These are phyloP conservation scores for Xiphophorus maculatus DNA, from an alignment of 2,113 vertebrate genomes.

Conservation along the genomic window DNA sequence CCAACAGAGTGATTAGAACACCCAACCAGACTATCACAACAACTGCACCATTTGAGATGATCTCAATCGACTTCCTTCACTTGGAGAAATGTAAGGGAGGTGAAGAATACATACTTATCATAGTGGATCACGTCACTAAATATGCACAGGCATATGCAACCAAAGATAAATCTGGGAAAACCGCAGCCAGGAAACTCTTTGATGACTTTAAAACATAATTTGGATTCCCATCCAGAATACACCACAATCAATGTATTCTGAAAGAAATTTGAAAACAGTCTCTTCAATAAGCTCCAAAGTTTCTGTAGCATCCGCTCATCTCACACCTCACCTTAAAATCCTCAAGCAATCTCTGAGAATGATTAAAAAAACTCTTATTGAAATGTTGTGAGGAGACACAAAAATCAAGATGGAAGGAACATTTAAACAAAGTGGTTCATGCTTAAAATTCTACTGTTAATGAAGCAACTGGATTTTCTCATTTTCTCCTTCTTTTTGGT, in stretches of 20 bases:
- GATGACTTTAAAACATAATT: no score
- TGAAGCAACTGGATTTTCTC: slow-evolving; percentile 36
- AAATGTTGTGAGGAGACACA: slow-evolving; percentile 3
- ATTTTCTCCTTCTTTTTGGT: slow-evolving; percentile 39
- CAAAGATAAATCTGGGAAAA: no score
- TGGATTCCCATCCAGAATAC: slow-evolving; percentile 16
- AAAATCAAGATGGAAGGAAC: slow-evolving; percentile 44
- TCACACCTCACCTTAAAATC: slow-evolving; percentile 24
- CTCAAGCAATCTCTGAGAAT: slow-evolving; percentile 10
- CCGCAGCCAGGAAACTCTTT: no score
- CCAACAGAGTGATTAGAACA: no score
- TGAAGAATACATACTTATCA: no score
- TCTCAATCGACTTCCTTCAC: no score
- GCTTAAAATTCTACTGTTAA: slow-evolving; percentile 38
- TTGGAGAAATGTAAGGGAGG: no score
- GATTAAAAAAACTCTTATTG: slow-evolving; percentile 9
- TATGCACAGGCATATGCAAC: no score
- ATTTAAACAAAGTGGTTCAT: slow-evolving; percentile 44
- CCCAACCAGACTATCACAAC: no score
- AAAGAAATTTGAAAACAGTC: slow-evolving; percentile 26
- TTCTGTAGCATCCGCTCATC: slow-evolving; percentile 8
- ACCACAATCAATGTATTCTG: slow-evolving; percentile 24
- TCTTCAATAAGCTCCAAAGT: slow-evolving; percentile 30
- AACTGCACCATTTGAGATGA: no score
- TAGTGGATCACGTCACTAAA: no score